Conservation (phyloP, 2,888 invertebrate species). For the Sepioteuthis lessoniana region DNA sequence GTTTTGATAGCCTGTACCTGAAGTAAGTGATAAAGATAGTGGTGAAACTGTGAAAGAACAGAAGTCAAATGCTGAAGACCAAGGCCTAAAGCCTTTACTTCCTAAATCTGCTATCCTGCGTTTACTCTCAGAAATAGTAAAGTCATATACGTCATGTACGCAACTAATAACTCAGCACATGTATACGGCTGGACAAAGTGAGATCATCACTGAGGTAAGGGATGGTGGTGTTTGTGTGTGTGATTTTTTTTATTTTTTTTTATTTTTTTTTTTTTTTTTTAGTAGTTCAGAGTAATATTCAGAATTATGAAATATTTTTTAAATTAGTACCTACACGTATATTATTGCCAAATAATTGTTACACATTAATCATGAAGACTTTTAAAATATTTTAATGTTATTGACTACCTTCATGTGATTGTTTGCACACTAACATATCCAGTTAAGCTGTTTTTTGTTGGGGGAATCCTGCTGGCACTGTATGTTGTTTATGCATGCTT, state of each 20-base stretch:
- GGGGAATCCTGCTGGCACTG: too few species aligned
- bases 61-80: slow-evolving; percentile 60
- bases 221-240: not conserved
- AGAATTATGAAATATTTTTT: not conserved
- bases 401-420: too few species aligned
- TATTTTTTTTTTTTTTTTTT: too few species aligned
- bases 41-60: slow-evolving; percentile 52
- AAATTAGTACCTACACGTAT: too few species aligned
- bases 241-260: not conserved
- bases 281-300: not conserved
- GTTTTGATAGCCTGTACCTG: slow-evolving; percentile 25
- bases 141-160: slow-evolving; percentile 85
- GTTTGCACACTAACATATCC: too few species aligned
- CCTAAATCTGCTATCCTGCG: slow-evolving; percentile 85
- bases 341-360: too few species aligned
- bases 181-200: slow-evolving; percentile 80
- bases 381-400: too few species aligned
- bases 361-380: too few species aligned
- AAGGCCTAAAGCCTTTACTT: slow-evolving; percentile 78
- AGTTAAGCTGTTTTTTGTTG: too few species aligned
- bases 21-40: slow-evolving; percentile 37
- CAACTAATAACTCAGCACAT: slow-evolving; percentile 84
- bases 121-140: slow-evolving; percentile 85
- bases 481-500: too few species aligned
- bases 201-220: slow-evolving; percentile 79